Conservation (phyloP, 1,140 invertebrate species). For the Drosophila azteca region DNA sequence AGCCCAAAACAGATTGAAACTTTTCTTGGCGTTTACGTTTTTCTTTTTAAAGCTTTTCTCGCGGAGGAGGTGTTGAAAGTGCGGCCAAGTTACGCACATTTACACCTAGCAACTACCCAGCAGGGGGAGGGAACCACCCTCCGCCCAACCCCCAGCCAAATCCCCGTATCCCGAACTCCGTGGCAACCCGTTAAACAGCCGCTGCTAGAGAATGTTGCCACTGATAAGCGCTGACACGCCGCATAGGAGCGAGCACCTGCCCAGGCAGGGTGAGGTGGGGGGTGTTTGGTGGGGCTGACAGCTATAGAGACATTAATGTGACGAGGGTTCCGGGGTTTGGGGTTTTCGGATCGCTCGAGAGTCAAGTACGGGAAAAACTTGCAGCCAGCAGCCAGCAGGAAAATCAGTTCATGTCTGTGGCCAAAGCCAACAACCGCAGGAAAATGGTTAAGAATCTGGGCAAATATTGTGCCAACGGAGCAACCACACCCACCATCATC, state of each 20-base stretch:
- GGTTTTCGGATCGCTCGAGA: background rate
- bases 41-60: constrained; percentile 18
- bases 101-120: constrained; percentile 44
- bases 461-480: constrained; percentile 14
- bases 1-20: constrained; percentile 36
- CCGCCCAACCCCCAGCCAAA: background rate
- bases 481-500: too few species aligned
- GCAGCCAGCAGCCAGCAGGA: constrained; percentile 40
- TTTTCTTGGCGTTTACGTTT: constrained; percentile 12
- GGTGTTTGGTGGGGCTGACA: constrained; percentile 35
- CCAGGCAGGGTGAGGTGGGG: background rate
- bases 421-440: background rate
- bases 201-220: constrained; percentile 54
- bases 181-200: constrained; percentile 72
- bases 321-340: constrained; percentile 69
- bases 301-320: constrained; percentile 82
- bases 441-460: constrained; percentile 52
- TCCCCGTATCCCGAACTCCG: constrained; percentile 23
- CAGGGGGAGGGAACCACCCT: background rate
- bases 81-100: constrained; percentile 68
- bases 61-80: constrained; percentile 54
- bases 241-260: background rate
- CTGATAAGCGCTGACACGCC: constrained; percentile 66
- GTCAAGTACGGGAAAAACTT: constrained; percentile 44
- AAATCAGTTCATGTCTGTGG: constrained; percentile 38